Base-by-base conservation (phyloP, 2,888 invertebrate species). In the Epiperipatus broadwayi region DNA sequence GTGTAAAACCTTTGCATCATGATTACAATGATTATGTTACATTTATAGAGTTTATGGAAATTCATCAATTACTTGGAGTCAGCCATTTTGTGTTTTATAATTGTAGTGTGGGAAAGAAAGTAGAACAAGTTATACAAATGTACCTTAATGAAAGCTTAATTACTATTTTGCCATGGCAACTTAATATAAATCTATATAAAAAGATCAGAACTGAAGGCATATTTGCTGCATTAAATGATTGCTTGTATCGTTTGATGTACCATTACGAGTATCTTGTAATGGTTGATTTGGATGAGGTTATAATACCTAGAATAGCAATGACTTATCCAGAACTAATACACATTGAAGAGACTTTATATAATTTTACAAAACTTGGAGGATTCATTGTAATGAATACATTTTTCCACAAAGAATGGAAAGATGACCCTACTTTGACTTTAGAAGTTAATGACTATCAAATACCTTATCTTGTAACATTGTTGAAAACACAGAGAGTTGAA, bases 1-100 rank as follows among this genome's bases (percentile, higher is more conserved):
- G 87, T 58, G 85, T 87, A 16, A 87, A 87, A 58, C 63, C 65
- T 0, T 34, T 65, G 21, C 64, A 64, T 44, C 53, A 55, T 29
- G 49, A 56, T 32, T 65, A 60, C 48, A 51, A 57, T 39, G 49
- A 60, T 41, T 60, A 58, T 2, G 46, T 63, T 12, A 58, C 61
- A n/a, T 41, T 66, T 18, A 58, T 60, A 2, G 66, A 67, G 46
- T 66, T 64, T 42, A 53, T 67, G 21, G 66, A 67, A 46, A 55
- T 64, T 46, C 60, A 66, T 43, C 52, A 55, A 2, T 45, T 64
- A 33, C 50, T 63, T 41, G 66, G 67, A 1, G 63, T 55, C 10
- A 52, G 50, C 2, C 61, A 63, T 35, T 64, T 66, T 34, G 61
- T 62, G 27, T 61, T 67, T 44, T 66, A 67, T 47, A 56, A 60